A percentile compares a stretch with the other conserved stretches of the same genome.
These are phyloP conservation scores for Acromyrmex charruanus DNA, from an alignment of 1,140 invertebrate genomes.

Conservation along the genomic window DNA sequence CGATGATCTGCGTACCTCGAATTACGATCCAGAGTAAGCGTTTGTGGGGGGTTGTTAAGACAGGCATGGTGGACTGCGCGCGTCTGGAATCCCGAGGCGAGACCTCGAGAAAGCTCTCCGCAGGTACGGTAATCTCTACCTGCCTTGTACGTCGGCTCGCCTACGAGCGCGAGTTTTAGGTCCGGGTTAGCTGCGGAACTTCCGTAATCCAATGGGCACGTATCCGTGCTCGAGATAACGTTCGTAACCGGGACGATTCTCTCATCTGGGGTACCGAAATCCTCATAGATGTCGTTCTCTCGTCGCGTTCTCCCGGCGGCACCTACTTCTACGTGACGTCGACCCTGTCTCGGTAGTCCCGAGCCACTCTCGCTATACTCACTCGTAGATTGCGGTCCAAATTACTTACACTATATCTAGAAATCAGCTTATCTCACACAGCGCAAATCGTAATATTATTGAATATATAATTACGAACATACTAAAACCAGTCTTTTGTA, in stretches of 20 bases:
- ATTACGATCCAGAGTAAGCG: slow-evolving; percentile 73
- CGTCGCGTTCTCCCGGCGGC: slow-evolving; percentile 48
- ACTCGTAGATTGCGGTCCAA: slow-evolving; percentile 42
- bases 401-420: slow-evolving; percentile 10
- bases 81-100: slow-evolving; percentile 76
- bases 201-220: slow-evolving; percentile 83
- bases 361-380: slow-evolving; percentile 27
- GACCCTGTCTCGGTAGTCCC: slow-evolving; percentile 62
- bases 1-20: slow-evolving; percentile 74
- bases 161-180: slow-evolving; percentile 73
- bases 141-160: slow-evolving; percentile 11
- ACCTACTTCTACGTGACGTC: slow-evolving; percentile 68
- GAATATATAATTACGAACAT: background rate
- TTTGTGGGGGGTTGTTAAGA: slow-evolving; percentile 70
- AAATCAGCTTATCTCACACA: slow-evolving; percentile 60
- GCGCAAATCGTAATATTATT: slow-evolving; percentile 22
- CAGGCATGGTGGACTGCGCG: slow-evolving; percentile 59
- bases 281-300: slow-evolving; percentile 50
- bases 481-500: background rate
- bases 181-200: slow-evolving; percentile 82
- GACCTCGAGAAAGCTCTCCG: slow-evolving; percentile 3
- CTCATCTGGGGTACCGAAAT: slow-evolving; percentile 51
- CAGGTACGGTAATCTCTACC: slow-evolving; percentile 50
- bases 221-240: slow-evolving; percentile 78
- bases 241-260: slow-evolving; percentile 70